phyloP scores from a whole-genome alignment of 2,888 invertebrate species.

The Alsophila aescularia region DNA sequence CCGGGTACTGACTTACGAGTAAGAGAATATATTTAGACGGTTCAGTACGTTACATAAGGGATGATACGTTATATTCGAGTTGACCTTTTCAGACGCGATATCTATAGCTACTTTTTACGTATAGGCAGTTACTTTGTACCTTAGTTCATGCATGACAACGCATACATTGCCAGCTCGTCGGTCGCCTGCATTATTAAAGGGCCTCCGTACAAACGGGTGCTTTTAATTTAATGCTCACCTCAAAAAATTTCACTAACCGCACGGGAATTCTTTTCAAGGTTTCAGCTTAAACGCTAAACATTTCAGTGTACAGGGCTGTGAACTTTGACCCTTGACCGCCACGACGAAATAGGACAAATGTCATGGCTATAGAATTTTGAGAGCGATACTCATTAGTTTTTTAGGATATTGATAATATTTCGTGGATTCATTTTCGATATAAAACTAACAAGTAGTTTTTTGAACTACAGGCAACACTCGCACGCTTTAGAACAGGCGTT shows the following conservation, averaged over 20 bases:
- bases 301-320: constrained; percentile 10
- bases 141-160: constrained; percentile 63
- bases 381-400: too few species aligned
- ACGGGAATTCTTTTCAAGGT: constrained; percentile 41
- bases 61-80: constrained; percentile 46
- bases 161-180: constrained; percentile 49
- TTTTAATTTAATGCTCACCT: constrained; percentile 58
- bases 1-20: constrained; percentile 24
- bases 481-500: too few species aligned
- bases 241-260: constrained; percentile 48
- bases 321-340: constrained; percentile 20
- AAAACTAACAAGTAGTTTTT: too few species aligned
- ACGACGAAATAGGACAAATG: constrained; percentile 10
- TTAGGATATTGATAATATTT: too few species aligned
- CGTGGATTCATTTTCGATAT: too few species aligned
- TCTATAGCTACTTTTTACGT: constrained; percentile 18
- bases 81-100: constrained; percentile 56
- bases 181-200: constrained; percentile 66
- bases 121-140: constrained; percentile 31
- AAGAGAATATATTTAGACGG: constrained; percentile 38
- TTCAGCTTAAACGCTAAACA: constrained; percentile 32
- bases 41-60: constrained; percentile 30
- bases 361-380: not conserved
- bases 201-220: constrained; percentile 49
- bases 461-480: too few species aligned